A percentile compares a stretch with the other conserved stretches of the same genome.
phyloP scores from a whole-genome alignment of 1,140 invertebrate genomes.

The Anastrepha ludens region DNA sequence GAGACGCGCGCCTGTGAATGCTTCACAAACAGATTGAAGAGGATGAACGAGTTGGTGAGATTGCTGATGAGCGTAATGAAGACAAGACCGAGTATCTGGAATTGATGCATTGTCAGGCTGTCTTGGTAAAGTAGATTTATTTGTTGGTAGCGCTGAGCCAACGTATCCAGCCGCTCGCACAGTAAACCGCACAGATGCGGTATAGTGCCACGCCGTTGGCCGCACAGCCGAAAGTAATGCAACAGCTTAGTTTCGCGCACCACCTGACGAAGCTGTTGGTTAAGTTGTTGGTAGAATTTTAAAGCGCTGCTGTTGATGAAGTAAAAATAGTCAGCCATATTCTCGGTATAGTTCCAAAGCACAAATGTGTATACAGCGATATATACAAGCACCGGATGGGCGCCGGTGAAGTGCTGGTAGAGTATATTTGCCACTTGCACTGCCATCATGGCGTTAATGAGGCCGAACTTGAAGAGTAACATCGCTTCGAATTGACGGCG shows the following conservation, averaged over 20 bases:
- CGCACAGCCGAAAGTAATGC: slow-evolving; percentile 22
- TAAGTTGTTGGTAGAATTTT: slow-evolving; percentile 63
- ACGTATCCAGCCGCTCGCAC: slow-evolving; percentile 60
- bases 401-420: slow-evolving; percentile 52
- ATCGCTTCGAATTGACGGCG: slow-evolving; percentile 61
- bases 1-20: slow-evolving; percentile 60
- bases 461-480: slow-evolving; percentile 67
- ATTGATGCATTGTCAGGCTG: slow-evolving; percentile 65
- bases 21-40: slow-evolving; percentile 66
- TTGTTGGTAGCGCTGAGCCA: slow-evolving; percentile 59
- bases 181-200: slow-evolving; percentile 58
- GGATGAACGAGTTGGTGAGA: slow-evolving; percentile 66
- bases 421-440: slow-evolving; percentile 65
- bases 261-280: slow-evolving; percentile 58
- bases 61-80: slow-evolving; percentile 68
- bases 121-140: slow-evolving; percentile 63
- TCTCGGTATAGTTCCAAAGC: slow-evolving; percentile 54
- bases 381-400: slow-evolving; percentile 59
- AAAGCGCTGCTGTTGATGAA: slow-evolving; percentile 64
- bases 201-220: slow-evolving; percentile 54
- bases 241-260: slow-evolving; percentile 51
- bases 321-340: slow-evolving; percentile 69
- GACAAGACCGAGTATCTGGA: slow-evolving; percentile 67
- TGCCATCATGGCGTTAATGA: slow-evolving; percentile 70
- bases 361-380: slow-evolving; percentile 69